Evolutionary conservation across 2,113 vertebrate genomes (phyloP).

Genomic region (Hippocampus abdominalis): DNA sequence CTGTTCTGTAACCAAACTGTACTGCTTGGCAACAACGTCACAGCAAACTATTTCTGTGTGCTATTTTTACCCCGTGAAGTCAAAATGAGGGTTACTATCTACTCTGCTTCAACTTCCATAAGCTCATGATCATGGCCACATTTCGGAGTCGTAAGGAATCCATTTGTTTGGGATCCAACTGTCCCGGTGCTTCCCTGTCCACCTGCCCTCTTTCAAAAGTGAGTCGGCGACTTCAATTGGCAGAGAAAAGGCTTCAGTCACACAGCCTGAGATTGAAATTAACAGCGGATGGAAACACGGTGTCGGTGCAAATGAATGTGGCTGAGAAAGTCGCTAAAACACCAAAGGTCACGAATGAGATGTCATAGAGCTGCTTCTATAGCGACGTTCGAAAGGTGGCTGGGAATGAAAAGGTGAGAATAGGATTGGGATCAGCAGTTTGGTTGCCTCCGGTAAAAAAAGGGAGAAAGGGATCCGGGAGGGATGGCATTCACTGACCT

Average conservation of each 20-base stretch:
- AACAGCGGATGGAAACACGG: neutral
- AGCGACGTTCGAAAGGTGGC: too few species aligned
- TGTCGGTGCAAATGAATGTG: neutral
- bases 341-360: conserved; percentile 1
- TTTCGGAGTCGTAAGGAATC: neutral
- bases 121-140: too few species aligned
- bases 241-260: neutral
- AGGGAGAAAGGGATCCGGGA: neutral
- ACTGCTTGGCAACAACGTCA: too few species aligned
- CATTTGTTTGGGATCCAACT: neutral
- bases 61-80: too few species aligned
- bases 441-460: conserved; percentile 11
- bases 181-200: neutral
- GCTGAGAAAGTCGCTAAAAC: neutral
- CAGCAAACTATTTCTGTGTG: too few species aligned
- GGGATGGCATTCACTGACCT: conserved; percentile 43
- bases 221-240: neutral
- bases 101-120: too few species aligned
- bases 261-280: neutral
- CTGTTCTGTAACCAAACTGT: too few species aligned
- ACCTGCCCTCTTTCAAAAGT: neutral
- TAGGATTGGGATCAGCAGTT: conserved; percentile 23
- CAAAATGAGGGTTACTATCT: too few species aligned
- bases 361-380: neutral
- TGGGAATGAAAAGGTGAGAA: neutral